Conservation (phyloP, 2,797 vertebrate species). For the Peromyscus aztecus region DNA sequence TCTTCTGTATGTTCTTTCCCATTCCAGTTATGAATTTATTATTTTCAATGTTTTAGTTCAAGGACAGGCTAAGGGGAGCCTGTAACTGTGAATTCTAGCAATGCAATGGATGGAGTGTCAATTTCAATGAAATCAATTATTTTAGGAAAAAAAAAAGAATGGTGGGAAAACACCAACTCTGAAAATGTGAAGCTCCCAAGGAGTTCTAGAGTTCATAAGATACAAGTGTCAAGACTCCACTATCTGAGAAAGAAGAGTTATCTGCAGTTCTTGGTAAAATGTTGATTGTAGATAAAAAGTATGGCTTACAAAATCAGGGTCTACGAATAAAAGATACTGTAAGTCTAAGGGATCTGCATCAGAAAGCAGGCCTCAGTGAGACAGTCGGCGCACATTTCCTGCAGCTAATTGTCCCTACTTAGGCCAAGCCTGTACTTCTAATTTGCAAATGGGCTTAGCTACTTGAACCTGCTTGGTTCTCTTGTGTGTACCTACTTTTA, state of each 20-base stretch:
- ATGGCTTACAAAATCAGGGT: not conserved
- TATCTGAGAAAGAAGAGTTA: not conserved
- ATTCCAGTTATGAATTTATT: not conserved
- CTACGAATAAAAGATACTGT: not conserved
- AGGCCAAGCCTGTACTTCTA: not conserved
- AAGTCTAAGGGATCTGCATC: not conserved
- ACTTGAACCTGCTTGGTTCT: not conserved
- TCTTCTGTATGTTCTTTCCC: not conserved
- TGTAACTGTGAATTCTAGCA: not conserved
- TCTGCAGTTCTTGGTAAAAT: not conserved
- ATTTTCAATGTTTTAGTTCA: not conserved
- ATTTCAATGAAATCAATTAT: slow-evolving; percentile 43
- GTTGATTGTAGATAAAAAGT: not conserved
- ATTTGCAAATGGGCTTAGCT: not conserved
- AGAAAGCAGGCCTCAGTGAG: not conserved
- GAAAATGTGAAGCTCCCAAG: not conserved
- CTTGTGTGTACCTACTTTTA: not conserved
- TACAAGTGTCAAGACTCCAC: not conserved
- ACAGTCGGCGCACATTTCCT: not conserved
- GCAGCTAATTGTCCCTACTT: not conserved
- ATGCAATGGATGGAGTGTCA: not conserved
- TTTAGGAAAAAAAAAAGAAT: not conserved
- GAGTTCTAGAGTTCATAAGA: not conserved
- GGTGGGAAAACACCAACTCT: not conserved
- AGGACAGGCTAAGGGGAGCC: not conserved